These are phyloP conservation scores for Ceratosolen fusciceps DNA, from an alignment of 1,140 invertebrate species.

Conservation along the genomic window DNA sequence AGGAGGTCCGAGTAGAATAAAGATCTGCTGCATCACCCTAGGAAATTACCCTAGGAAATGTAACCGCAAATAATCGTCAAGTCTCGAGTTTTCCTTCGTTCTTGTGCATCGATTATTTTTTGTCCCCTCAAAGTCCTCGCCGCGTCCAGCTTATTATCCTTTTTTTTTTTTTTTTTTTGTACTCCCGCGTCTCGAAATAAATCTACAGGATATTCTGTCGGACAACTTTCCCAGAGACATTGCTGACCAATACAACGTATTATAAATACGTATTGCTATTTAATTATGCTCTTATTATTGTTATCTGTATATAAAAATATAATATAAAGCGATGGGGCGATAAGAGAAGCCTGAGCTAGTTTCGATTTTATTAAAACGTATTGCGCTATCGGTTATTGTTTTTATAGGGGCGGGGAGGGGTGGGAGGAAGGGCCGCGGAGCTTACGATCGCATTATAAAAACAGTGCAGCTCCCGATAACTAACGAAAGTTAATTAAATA, in stretches of 20 bases:
- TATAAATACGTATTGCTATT: no score
- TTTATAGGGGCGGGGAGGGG: no score
- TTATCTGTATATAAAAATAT: no score
- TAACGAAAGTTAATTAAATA: no score
- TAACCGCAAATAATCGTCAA: not conserved
- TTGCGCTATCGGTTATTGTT: no score
- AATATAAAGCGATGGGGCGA: no score
- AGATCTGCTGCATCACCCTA: conserved; percentile 10
- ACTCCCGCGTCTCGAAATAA: not conserved
- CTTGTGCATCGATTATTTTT: conserved; percentile 9
- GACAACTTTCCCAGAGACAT: not conserved
- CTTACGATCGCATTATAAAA: no score
- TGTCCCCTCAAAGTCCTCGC: not conserved
- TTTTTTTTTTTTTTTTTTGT: not conserved
- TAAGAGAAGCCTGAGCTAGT: no score
- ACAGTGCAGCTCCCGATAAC: no score
- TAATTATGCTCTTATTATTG: no score
- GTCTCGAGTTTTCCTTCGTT: not conserved
- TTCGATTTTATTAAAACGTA: no score
- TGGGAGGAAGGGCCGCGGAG: no score
- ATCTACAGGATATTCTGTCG: not conserved
- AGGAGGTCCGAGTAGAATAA: not conserved
- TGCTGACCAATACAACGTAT: not conserved
- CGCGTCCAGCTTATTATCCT: not conserved
- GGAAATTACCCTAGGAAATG: not conserved